A percentile compares a stretch with the other conserved stretches of the same genome.
These are phyloP conservation scores for Adelges cooleyi DNA, from an alignment of 1,140 invertebrate species.

Conservation along the genomic window DNA sequence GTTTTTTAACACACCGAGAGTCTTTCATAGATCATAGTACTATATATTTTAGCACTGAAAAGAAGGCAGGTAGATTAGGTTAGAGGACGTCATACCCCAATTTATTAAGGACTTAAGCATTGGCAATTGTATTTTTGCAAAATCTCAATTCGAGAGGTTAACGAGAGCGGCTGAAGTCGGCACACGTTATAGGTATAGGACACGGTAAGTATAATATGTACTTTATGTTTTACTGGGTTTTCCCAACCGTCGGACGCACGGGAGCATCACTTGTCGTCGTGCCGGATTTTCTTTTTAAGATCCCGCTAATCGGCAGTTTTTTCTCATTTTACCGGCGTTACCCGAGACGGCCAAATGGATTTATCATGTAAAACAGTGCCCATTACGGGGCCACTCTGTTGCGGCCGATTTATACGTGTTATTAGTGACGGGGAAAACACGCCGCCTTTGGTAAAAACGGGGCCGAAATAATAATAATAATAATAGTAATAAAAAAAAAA, in stretches of 20 bases:
- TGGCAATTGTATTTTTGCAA: no score
- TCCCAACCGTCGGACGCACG: not conserved
- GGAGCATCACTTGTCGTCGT: not conserved
- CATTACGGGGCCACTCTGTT: constrained; percentile 15
- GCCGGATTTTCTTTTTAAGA: constrained; percentile 12
- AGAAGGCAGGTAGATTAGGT: no score
- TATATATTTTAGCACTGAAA: no score
- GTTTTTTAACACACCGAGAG: no score
- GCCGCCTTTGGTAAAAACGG: not conserved
- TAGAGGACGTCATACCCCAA: no score
- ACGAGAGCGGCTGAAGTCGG: no score
- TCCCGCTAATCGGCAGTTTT: constrained; percentile 20
- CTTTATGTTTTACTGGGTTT: no score
- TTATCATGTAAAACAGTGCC: constrained; percentile 28
- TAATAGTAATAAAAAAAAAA: not conserved
- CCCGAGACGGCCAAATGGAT: constrained; percentile 10
- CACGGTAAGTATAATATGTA: no score
- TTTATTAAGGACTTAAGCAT: no score
- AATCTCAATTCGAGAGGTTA: no score
- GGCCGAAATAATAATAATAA: no score
- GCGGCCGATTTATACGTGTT: not conserved
- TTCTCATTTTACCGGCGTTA: constrained; percentile 4
- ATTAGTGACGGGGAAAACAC: not conserved
- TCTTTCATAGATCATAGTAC: no score
- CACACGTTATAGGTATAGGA: not conserved